Base-by-base conservation (phyloP, 2,113 vertebrate genomes). In the Fukomys damarensis region DNA sequence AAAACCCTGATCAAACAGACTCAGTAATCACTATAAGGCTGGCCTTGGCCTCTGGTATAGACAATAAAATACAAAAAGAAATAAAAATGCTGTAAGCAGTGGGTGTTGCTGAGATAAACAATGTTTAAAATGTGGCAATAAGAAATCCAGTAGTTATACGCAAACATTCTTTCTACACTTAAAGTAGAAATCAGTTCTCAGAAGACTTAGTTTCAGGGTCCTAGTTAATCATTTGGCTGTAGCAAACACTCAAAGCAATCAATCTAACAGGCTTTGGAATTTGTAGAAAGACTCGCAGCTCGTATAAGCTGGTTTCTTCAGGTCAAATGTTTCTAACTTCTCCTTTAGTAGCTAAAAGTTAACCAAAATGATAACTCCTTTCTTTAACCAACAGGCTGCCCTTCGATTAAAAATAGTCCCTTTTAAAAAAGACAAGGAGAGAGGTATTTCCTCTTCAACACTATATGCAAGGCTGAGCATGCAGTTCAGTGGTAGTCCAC, bases 111-210 rank as follows among this genome's bases (percentile, higher is more conserved):
- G 38, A 96, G 96, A 97, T 93, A 95, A 98, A 97, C 93, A 97
- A 43, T 30, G 90, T 70, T 70, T 94, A 86, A 70, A 97, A 95
- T 94, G 76, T 65, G 93, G 96, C 95, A 95, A 89, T 94, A 96
- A 98, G 89, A 89, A 96, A 59, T 70, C 87, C 8, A 0, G 41
- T 92, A n/a, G 94, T 49, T 91, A 92, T 81, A 94, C 95, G 98
- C 97, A 98, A 98, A 98, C 96, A 95, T 3, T 87, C 94, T 96
- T 82, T 96, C 79, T 91, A 74, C 80, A 81, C 95, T 95, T 94
- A 61, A n/a, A 89, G 81, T 77, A 96, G 96, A 98, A 98, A 98
- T 98, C 97, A 97, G 83, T 68, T 98, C 93, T 65, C 96, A 85
- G 86, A 93, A 82, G 95, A 97, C 56, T 81, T 46, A 63, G 72